Evolutionary conservation across 2,888 invertebrate genomes (phyloP).

Genomic region (Caenorhabditis virilis): DNA sequence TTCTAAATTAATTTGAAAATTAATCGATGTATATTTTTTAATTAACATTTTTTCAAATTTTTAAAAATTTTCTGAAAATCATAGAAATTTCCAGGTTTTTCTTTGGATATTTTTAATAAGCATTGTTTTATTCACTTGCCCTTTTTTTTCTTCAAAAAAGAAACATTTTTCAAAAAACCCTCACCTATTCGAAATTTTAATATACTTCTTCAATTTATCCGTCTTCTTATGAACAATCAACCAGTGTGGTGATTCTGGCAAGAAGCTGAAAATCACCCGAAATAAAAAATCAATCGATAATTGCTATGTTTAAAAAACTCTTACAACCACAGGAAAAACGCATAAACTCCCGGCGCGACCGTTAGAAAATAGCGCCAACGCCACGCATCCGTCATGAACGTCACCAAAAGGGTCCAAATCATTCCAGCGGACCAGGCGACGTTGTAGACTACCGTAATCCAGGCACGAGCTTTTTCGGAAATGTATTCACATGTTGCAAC

Average conservation of each 20-base stretch:
- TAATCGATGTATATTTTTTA: no score
- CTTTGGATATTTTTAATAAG: no score
- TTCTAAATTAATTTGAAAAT: no score
- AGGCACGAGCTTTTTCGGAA: constrained; percentile 25
- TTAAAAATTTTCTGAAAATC: not conserved
- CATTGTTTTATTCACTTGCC: no score
- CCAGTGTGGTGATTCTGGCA: constrained; percentile 40
- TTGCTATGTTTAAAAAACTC: no score
- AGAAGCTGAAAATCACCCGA: not conserved
- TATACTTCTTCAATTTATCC: constrained; percentile 27
- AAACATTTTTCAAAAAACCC: no score
- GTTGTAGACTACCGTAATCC: constrained; percentile 40
- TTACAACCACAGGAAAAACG: constrained; percentile 14
- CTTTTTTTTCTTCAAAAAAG: no score
- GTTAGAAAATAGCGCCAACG: constrained; percentile 32
- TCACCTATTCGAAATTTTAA: constrained; percentile 23
- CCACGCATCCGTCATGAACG: constrained; percentile 28
- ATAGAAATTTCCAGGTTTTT: no score
- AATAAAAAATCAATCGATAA: no score
- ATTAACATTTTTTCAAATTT: not conserved
- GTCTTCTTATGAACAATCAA: constrained; percentile 26
- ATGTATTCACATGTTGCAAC: constrained; percentile 36
- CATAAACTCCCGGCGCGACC: constrained; percentile 19
- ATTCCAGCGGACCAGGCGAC: constrained; percentile 35
- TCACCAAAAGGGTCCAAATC: constrained; percentile 26